A percentile compares a stretch with the other conserved stretches of the same genome.
Evolutionary conservation across 2,888 invertebrate species (phyloP).

Genomic region (Torymus texanus): DNA sequence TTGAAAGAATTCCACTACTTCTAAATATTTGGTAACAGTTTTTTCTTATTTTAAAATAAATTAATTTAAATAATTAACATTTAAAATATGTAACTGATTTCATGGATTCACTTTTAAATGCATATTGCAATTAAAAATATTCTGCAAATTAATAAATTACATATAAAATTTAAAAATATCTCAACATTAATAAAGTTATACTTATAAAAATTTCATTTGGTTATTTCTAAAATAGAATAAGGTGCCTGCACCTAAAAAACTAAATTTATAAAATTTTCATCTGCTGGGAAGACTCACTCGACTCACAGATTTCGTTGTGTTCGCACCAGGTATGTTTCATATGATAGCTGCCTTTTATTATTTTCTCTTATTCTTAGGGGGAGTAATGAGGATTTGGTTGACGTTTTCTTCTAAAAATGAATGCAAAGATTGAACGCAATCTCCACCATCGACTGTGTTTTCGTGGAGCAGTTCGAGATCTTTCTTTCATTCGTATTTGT

Average conservation of each 20-base stretch:
- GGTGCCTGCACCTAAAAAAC: constrained; percentile 53
- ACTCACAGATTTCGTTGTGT: constrained; percentile 51
- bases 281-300: constrained; percentile 44
- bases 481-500: constrained; percentile 87
- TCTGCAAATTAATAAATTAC: constrained; percentile 35
- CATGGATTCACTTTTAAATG: neutral
- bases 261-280: constrained; percentile 27
- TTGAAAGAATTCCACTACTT: constrained; percentile 6
- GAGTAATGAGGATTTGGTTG: constrained; percentile 65
- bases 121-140: neutral
- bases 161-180: constrained; percentile 36
- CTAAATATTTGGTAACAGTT: neutral
- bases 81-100: constrained; percentile 5
- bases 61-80: neutral
- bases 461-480: constrained; percentile 76
- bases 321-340: constrained; percentile 23
- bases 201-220: constrained; percentile 31
- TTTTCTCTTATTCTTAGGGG: constrained; percentile 21
- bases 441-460: constrained; percentile 90
- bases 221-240: constrained; percentile 38
- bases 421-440: constrained; percentile 87
- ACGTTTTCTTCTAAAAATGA: constrained; percentile 82
- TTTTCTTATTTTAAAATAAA: constrained; percentile 5
- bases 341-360: constrained; percentile 13
- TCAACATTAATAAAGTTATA: constrained; percentile 42